A percentile compares a stretch with the other conserved stretches of the same genome.
Evolutionary conservation across 2,113 vertebrate species (phyloP).

Genomic region (Propithecus coquereli): DNA sequence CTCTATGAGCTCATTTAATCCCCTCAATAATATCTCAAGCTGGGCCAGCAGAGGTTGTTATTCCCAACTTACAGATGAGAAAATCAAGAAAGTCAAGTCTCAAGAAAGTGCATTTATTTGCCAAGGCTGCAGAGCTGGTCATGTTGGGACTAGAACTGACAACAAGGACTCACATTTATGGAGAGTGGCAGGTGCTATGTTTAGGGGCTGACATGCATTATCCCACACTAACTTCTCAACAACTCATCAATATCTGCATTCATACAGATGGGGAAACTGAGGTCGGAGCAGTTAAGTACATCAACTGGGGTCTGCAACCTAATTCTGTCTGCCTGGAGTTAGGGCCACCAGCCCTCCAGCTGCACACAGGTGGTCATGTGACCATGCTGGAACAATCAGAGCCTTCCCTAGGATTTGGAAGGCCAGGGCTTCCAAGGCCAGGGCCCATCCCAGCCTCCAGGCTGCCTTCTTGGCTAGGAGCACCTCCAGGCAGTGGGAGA

Average conservation of each 20-base stretch:
- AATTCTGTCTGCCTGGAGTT: background rate
- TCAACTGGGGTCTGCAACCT: background rate
- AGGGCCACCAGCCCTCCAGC: too few species aligned
- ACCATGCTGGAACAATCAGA: too few species aligned
- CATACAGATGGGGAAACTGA: background rate
- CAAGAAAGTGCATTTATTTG: background rate
- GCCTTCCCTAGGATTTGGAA: too few species aligned
- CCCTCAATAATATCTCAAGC: background rate
- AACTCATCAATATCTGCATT: background rate
- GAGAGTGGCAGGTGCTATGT: background rate
- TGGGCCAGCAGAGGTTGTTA: background rate
- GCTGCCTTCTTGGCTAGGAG: background rate
- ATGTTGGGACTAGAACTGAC: background rate
- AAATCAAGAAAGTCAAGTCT: background rate
- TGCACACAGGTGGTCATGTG: too few species aligned
- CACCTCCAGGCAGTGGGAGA: background rate
- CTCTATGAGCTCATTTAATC: background rate
- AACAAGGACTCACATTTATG: background rate
- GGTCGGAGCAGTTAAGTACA: background rate
- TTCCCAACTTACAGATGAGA: background rate
- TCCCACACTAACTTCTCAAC: background rate
- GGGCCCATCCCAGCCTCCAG: background rate
- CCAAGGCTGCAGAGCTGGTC: background rate
- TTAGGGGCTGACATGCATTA: background rate
- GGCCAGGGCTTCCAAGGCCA: background rate